These are phyloP conservation scores for Bufo bufo DNA, from an alignment of 2,113 vertebrate species.

Conservation along the genomic window DNA sequence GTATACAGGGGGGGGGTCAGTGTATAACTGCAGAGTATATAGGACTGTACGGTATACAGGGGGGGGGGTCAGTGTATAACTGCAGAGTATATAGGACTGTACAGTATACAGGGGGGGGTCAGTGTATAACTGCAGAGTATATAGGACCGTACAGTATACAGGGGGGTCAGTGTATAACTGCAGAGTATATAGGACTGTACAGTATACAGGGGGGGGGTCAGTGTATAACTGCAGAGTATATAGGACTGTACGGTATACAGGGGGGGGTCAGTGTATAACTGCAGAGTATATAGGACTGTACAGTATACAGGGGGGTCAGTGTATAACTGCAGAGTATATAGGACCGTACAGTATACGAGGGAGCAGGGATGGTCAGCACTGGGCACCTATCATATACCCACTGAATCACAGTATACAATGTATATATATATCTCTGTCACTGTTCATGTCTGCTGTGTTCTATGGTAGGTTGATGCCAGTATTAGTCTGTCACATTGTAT, in stretches of 20 bases:
- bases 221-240: neutral
- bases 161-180: too few relatives aligned
- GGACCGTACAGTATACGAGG: neutral
- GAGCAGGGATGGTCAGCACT: too few relatives aligned
- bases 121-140: neutral
- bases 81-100: neutral
- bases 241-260: neutral
- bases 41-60: neutral
- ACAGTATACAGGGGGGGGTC: neutral
- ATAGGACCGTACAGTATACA: neutral
- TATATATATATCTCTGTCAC: too few relatives aligned
- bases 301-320: neutral
- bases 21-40: neutral
- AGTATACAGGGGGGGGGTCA: neutral
- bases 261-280: neutral
- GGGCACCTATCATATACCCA: too few relatives aligned
- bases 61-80: too few relatives aligned
- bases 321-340: neutral
- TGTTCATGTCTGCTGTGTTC: too few relatives aligned
- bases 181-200: neutral
- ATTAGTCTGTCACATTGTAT: too few relatives aligned
- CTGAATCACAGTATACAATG: too few relatives aligned
- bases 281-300: neutral
- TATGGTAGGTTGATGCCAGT: too few relatives aligned
- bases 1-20: neutral